A percentile compares a stretch with the other conserved stretches of the same genome.
phyloP scores from a whole-genome alignment of 2,113 vertebrate genomes.

The Pseudorhombus dupliciocellatus region DNA sequence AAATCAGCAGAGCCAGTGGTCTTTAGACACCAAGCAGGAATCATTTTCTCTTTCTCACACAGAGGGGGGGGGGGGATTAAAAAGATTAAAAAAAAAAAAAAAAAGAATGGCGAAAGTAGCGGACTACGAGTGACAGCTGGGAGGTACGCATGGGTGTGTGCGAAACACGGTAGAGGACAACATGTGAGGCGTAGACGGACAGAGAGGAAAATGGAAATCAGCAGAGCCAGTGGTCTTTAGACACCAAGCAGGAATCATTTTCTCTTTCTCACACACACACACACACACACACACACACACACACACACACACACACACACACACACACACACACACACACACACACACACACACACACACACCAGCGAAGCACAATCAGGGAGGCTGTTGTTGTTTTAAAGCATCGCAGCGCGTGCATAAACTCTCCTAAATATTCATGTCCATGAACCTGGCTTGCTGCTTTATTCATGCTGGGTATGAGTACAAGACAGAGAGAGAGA shows the following conservation, averaged over 20 bases:
- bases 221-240: constrained; percentile 59
- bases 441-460: constrained; percentile 78
- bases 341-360: not conserved
- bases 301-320: constrained; percentile 62
- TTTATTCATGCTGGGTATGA: constrained; percentile 76
- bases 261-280: not conserved
- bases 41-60: constrained; percentile 73
- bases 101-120: constrained; percentile 28
- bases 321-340: not conserved
- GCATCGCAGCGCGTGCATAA: constrained; percentile 74
- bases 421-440: constrained; percentile 80
- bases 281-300: constrained; percentile 61
- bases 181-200: constrained; percentile 54
- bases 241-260: constrained; percentile 57
- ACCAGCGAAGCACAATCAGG: constrained; percentile 58
- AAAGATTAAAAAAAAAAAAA: constrained; percentile 10
- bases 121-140: constrained; percentile 28
- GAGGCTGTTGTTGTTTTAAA: constrained; percentile 78
- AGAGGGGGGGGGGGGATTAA: not conserved
- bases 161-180: constrained; percentile 24
- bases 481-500: constrained; percentile 17
- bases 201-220: constrained; percentile 68
- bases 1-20: constrained; percentile 70
- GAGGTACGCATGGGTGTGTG: not conserved
- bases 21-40: constrained; percentile 54